Evolutionary conservation across 2,888 invertebrate species (phyloP), one percentile per base, ranked within the genome.

Genomic region (Plebejus anna): DNA sequence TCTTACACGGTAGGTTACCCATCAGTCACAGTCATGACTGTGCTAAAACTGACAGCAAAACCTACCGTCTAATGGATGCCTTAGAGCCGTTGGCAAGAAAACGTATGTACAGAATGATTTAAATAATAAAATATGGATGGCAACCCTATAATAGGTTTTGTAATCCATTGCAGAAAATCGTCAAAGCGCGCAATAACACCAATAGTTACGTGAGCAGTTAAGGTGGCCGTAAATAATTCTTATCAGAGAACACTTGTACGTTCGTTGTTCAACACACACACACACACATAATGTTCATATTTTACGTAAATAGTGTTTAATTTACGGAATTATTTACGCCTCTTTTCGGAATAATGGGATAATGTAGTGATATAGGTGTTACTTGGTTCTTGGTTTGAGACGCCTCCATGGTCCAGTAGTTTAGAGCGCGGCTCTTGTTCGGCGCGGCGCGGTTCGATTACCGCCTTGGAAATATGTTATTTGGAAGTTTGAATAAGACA

Each of bases 191-290:
- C 71, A 71, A 42, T 71, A 42, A 42, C 71, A 38, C 32, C 38
- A 22, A n/a, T 47, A 32, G 73, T 55, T 32, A 55, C 51, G 73
- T 55, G 73, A 55, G 47, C 51, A n/a, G 0, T 47, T 47, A 9
- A 42, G 9, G 13, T 32, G 28, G 51, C 51, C 73, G 51, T 73
- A 32, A 73, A 73, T 73, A 51, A 51, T 75, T 77, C 55, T 78
- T 78, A 78, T 77, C 78, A 28, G 51, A 36, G 75, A 75, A 70
- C 72, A 76, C 75, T 73, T 55, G 73, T 51, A 51, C 73, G 36
- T 55, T 55, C 73, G n/a, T 22, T 22, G 22, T 22, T 22, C 22
- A 22, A 22, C 22, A 55, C 73, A 51, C 36, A 42, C 73, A 51
- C 36, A 42, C 66, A 66, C 32, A 76, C 22, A n/a, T 51, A 55